Percentiles rank a stretch among this genome's conserved stretches.
These are phyloP conservation scores for Typhlichthys eigenmanni DNA, from an alignment of 2,797 vertebrate species.

Conservation along the genomic window DNA sequence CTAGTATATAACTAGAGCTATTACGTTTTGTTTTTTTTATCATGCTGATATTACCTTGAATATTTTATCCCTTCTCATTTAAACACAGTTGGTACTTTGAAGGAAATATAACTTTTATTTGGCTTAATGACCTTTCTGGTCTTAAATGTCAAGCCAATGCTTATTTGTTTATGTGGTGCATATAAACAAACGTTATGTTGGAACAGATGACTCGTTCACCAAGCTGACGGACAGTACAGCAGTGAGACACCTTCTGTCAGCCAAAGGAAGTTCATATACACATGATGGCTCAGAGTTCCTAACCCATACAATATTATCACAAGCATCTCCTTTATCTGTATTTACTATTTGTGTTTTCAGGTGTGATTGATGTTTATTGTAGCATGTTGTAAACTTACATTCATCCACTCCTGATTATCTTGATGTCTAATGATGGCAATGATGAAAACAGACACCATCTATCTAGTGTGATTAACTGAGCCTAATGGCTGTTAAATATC, in stretches of 20 bases:
- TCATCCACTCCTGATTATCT: too few relatives aligned
- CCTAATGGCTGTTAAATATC: background rate
- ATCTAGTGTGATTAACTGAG: background rate
- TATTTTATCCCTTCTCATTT: background rate
- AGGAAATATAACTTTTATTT: background rate
- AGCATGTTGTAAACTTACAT: background rate
- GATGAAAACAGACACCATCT: background rate
- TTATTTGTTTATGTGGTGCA: background rate
- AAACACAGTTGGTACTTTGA: background rate
- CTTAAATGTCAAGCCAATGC: background rate
- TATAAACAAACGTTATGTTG: background rate
- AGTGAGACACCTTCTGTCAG: slow-evolving; percentile 43
- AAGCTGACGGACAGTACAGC: background rate
- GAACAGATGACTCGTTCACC: slow-evolving; percentile 9
- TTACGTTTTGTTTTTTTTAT: background rate
- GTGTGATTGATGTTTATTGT: background rate
- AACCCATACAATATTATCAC: slow-evolving; percentile 10
- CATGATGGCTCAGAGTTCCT: slow-evolving; percentile 40
- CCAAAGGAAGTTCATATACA: slow-evolving; percentile 40
- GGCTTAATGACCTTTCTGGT: background rate
- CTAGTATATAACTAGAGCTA: too few relatives aligned
- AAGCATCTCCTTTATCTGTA: background rate
- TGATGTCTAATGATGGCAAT: background rate
- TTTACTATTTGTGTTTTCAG: background rate
- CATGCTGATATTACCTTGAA: background rate